Evolutionary conservation across 1,140 invertebrate species (phyloP), one percentile per base, ranked within the genome.

Genomic region (Bradynema listronoti): DNA sequence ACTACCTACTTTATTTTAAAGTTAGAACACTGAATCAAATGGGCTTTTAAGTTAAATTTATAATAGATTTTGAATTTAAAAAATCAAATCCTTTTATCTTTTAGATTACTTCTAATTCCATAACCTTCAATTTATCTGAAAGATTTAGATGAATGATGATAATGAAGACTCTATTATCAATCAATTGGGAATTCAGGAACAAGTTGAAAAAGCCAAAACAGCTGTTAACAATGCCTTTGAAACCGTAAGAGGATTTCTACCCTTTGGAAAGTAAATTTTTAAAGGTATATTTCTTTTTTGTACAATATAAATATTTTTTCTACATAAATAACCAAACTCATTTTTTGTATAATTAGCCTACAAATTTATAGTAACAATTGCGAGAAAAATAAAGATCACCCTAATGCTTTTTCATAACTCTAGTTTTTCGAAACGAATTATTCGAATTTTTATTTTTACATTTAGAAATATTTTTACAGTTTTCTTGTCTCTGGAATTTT

Each of bases 171-270:
- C 59, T 16, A 59, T 76, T 43, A 76, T 76, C 54, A 74, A 74
- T 19, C 73, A 76, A 42, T 58, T 76, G 16, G 73, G 73, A 19
- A 54, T 76, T 14, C 77, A 73, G 1, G 73, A 76, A 56, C 73
- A 76, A 32, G 73, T 76, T 11, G 73, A 76, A 36, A 77, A 76
- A 47, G 73, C 73, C 11, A 76, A 76, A 52, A 70, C 74, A 9
- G 71, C 73, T 11, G 65, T 70, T n/a, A 76, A 49, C 49, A 53
- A 58, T 4, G 73, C 73, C 22, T 62, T 76, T n/a, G 73, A 76
- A 25, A 64, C 63, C 7, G 69, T 76, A 45, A 64, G 65, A 33
- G 75, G 73, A 36, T 77, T 76, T 43, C 56, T 75, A 16, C 73
- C 73, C 19, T 75, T 75, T 61, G 73, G 73, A 25, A 75, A 75